Base-by-base conservation (phyloP, 2,113 vertebrate genomes). In the Anser brachyrhynchus region DNA sequence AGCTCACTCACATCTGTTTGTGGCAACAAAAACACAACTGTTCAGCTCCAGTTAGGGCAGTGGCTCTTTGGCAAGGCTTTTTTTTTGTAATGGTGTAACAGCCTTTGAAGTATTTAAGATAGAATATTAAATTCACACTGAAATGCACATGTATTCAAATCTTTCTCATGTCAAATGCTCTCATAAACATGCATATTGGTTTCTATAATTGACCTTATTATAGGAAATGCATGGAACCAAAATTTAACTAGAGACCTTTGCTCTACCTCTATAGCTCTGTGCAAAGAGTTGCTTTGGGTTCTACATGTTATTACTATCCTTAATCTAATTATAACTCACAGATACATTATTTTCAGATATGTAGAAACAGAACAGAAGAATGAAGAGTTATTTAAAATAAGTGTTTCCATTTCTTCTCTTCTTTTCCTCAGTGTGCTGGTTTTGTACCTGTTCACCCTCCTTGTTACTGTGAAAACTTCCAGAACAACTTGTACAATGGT, bases 11-110 rank as follows among this genome's bases (percentile, higher is more conserved):
- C 3, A 52, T 84, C 81, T 94, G 76, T 66, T 62, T 62, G 77
- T 81, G 64, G 51, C 41, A 92, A 87, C 66, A 89, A 84, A 87
- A 91, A 10, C 91, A 73, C 84, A 93, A 74, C 62, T 94, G 84
- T 83, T 96, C 72, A 67, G 39, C 54, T 92, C 4, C 10, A 33
- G 29, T 65, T 84, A 33, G 21, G 39, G 13, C 37, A 54, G 46
- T 72, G 41, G 51, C 65, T 83, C 26, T 44, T 79, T 75, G 75
- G 55, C 51, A 84, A 62, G 55, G 18, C 26, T 91, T 58, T 29
- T 29, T 41, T 77, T 84, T 18, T 28, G 13, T 17, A 44, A 15
- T 23, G 25, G 26, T 88, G 35, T 77, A 88, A 65, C n/a, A 94
- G 59, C 22, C 22, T 95, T 79, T 84, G 44, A 41, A 90, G 62